These are phyloP conservation scores for Cladopsammia gracilis DNA, from an alignment of 64 coral and sea anemone species.

Conservation along the genomic window DNA sequence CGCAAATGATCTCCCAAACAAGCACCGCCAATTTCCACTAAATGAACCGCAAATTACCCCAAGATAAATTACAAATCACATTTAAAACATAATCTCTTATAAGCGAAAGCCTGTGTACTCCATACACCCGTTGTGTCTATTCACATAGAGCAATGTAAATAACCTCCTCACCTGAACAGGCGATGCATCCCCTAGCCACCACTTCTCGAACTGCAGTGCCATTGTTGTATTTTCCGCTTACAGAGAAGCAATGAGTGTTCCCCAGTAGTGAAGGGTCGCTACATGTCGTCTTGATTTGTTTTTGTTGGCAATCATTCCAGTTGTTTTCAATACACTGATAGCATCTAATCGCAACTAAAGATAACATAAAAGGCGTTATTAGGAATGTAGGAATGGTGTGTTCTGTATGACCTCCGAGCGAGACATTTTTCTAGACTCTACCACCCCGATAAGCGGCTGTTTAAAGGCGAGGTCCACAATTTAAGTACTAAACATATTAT, in stretches of 20 bases:
- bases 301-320: constrained; percentile 10
- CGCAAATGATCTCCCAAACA: no score
- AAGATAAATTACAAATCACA: no score
- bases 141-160: not conserved
- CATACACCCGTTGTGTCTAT: no score
- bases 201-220: not conserved
- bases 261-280: not conserved
- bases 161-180: not conserved
- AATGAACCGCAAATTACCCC: no score
- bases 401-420: not conserved
- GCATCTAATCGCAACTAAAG: constrained; percentile 15
- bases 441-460: no score
- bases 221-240: constrained; percentile 32
- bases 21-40: no score
- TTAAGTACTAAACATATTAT: no score
- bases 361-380: not conserved
- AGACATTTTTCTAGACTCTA: no score
- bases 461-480: no score
- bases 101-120: no score
- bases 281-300: not conserved
- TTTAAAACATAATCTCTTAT: no score
- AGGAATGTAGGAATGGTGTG: not conserved
- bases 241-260: constrained; percentile 26
- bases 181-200: constrained; percentile 11
- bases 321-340: not conserved